Percentiles rank a stretch among this genome's conserved stretches.
phyloP scores from a whole-genome alignment of 2,113 vertebrate species.

The Cyphomyrus discorhynchus region DNA sequence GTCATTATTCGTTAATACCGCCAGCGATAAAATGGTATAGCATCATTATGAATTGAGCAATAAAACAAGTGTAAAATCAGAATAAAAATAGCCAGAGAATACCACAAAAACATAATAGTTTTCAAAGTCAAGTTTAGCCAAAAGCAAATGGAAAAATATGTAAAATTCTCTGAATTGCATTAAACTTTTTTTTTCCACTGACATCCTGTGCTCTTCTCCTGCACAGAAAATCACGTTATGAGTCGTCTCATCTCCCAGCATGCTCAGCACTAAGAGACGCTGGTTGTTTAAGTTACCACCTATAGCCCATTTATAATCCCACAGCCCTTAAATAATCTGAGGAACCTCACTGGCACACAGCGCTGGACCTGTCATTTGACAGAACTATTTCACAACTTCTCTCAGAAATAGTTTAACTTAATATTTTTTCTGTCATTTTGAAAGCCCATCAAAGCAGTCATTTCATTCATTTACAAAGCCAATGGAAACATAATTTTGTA shows the following conservation, averaged over 20 bases:
- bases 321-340: background rate
- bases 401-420: background rate
- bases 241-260: background rate
- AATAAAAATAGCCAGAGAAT: background rate
- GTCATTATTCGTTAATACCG: background rate
- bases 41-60: background rate
- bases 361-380: background rate
- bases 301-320: background rate
- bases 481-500: background rate
- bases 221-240: background rate
- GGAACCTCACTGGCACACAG: background rate
- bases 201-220: background rate
- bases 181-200: background rate
- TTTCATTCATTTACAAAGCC: background rate
- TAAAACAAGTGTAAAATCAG: background rate
- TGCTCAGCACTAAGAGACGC: background rate
- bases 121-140: background rate
- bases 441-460: background rate
- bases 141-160: background rate
- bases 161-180: background rate
- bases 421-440: background rate
- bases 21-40: background rate
- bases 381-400: background rate
- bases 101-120: background rate
- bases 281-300: background rate